Evolutionary conservation across 2,113 vertebrate species (phyloP).

Genomic region (Cebus imitator): DNA sequence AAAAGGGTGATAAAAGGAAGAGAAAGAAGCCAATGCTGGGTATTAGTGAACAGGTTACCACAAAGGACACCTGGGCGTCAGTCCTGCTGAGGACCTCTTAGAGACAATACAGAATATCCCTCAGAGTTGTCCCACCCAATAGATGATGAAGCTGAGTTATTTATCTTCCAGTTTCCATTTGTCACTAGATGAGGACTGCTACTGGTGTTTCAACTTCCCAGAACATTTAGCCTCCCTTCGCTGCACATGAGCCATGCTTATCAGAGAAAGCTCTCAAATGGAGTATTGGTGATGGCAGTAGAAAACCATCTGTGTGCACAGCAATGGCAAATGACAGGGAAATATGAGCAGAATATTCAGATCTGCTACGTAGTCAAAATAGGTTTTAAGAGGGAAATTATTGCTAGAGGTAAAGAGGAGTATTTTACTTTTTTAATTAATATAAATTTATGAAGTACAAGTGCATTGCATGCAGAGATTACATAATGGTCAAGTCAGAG

Average conservation of each 20-base stretch:
- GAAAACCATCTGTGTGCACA: background rate
- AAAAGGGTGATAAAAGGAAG: background rate
- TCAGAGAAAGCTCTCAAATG: background rate
- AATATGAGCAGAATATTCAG: background rate
- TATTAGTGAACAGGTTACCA: background rate
- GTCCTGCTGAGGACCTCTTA: background rate
- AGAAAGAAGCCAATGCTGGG: background rate
- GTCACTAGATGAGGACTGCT: background rate
- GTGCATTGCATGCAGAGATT: background rate
- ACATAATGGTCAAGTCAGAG: background rate
- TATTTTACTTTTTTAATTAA: background rate
- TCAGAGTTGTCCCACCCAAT: background rate
- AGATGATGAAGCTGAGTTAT: background rate
- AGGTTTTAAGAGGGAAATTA: background rate
- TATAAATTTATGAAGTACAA: background rate
- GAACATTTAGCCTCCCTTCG: background rate
- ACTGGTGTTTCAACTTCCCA: background rate
- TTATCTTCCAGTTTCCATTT: background rate
- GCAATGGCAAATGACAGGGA: background rate
- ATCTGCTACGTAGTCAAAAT: background rate
- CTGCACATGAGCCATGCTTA: background rate
- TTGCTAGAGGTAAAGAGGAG: background rate
- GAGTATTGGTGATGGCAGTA: background rate
- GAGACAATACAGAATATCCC: background rate
- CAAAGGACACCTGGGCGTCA: background rate